phyloP scores from a whole-genome alignment of 1,140 invertebrate species.

The Arctopsyche grandis region DNA sequence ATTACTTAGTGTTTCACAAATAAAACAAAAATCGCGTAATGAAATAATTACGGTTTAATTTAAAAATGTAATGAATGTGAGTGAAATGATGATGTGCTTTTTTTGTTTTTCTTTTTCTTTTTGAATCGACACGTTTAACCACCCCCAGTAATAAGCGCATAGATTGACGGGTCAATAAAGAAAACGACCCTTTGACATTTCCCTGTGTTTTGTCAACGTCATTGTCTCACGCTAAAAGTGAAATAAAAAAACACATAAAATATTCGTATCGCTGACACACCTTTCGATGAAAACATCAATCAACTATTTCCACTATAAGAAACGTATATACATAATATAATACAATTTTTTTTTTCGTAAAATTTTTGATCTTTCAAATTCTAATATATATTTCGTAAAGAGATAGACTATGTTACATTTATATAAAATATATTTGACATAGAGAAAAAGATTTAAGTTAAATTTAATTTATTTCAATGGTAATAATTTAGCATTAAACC shows the following conservation, averaged over 20 bases:
- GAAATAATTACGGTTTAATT: not conserved
- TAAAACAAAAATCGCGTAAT: not conserved
- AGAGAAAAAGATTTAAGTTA: too few species aligned
- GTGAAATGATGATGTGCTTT: not conserved
- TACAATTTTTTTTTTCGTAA: not conserved
- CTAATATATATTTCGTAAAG: too few species aligned
- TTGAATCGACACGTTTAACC: too few species aligned
- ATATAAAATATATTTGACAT: too few species aligned
- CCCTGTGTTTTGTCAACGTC: constrained; percentile 34
- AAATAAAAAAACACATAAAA: not conserved
- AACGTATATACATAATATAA: too few species aligned
- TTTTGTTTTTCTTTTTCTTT: not conserved
- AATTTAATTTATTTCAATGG: too few species aligned
- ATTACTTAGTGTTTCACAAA: constrained; percentile 3
- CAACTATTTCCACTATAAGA: not conserved
- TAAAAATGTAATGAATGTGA: not conserved
- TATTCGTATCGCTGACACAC: constrained; percentile 8
- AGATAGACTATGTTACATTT: too few species aligned
- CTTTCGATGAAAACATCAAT: constrained; percentile 27
- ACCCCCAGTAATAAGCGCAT: not conserved
- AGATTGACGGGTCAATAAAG: constrained; percentile 20
- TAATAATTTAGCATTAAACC: too few species aligned
- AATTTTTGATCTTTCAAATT: too few species aligned
- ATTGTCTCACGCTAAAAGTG: constrained; percentile 8
- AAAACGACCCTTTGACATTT: constrained; percentile 25